These are phyloP conservation scores for Neopelma chrysocephalum DNA, from an alignment of 2,797 vertebrate genomes.

Conservation along the genomic window DNA sequence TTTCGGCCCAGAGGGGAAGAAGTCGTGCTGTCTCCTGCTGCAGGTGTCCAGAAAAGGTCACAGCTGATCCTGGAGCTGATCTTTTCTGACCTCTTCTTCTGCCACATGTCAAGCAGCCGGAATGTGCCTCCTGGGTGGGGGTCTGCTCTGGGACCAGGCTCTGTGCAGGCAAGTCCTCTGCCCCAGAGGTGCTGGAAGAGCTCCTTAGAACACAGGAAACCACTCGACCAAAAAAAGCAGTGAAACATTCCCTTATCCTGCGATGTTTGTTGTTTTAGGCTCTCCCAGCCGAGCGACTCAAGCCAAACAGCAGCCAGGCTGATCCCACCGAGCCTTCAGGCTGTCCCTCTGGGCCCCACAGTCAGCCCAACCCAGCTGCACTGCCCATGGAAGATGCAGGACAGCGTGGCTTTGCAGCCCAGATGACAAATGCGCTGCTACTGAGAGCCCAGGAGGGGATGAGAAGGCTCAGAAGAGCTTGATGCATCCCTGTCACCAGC, in stretches of 20 bases:
- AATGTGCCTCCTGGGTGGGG: neutral
- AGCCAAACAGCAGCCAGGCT: neutral
- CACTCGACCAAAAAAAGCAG: neutral
- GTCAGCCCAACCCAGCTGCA: neutral
- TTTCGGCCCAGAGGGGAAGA: neutral
- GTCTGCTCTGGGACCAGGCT: neutral
- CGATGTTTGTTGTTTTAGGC: conserved; percentile 50
- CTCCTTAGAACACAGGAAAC: conserved; percentile 55
- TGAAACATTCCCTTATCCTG: neutral
- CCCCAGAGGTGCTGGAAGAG: conserved; percentile 31
- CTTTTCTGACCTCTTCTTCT: neutral
- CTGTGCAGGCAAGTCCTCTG: neutral
- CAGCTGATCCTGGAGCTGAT: neutral
- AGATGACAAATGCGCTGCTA: neutral
- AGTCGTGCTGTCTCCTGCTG: neutral
- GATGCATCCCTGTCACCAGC: neutral
- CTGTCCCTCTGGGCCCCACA: neutral
- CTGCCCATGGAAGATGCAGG: neutral
- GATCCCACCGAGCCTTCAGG: neutral
- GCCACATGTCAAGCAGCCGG: neutral
- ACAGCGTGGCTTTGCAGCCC: neutral
- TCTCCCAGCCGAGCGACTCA: neutral
- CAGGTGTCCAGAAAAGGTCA: neutral
- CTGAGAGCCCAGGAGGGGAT: neutral
- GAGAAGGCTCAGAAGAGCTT: neutral